Evolutionary conservation across 2,888 invertebrate genomes (phyloP), one percentile per base, ranked within the genome.

Genomic region (Conus canariensis): DNA sequence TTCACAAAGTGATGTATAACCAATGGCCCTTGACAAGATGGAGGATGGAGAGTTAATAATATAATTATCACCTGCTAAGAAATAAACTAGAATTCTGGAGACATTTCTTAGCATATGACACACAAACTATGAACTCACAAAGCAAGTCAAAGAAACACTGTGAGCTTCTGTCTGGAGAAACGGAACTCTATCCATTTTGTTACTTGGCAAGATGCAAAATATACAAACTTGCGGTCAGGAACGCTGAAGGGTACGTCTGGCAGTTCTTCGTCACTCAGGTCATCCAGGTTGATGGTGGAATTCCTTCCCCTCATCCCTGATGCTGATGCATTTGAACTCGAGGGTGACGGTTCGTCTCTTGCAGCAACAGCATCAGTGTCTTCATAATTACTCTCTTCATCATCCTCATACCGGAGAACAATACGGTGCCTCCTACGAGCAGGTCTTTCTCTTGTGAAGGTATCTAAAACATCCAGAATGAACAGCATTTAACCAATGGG

Each of bases 221-320:
- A 19, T n/a, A 82, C 82, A 14, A 56, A 82, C 82, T n/a, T 82
- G 82, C 19, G 45, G 82, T 56, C 56, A 19, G 82, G 82, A 0
- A 82, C 19, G 25, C 77, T 67, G 80, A 89, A 86, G 10, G 88
- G 82, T 10, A 82, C 22, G 14, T 90, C 89, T 30, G 90, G 86
- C 56, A 90, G 30, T 8, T 90, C 90, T n/a, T 90, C 91, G 87
- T 85, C 90, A 16, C 83, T 87, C 30, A 82, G 19, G 64, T 82
- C 82, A 10, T 88, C 88, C 22, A 88, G 19, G 14, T 67, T 64
- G 25, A 88, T 88, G 60, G 83, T 67, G 12, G 60, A 59, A 64
- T 64, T 83, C n/a, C 83, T 12, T 64, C 64, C 12, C 56, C 45
- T 58, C 25, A 10, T 16, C 67, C 82, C 14, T 25, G 67, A 64